Base-by-base conservation (phyloP, 1,140 invertebrate species). In the Anoplolepis gracilipes region DNA sequence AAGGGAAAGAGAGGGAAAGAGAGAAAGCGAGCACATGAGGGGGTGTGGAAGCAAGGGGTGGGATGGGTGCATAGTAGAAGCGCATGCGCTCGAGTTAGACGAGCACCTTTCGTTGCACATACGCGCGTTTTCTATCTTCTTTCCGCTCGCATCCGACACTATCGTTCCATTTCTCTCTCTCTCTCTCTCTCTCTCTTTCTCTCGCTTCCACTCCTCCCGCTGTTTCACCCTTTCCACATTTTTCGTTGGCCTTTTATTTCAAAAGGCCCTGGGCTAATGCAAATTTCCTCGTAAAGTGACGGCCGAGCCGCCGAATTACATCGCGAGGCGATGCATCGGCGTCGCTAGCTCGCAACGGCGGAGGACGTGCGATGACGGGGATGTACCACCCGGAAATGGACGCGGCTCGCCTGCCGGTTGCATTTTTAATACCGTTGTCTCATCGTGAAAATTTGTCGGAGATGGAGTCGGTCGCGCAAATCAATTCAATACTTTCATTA, bases 201-300 rank as follows among this genome's bases (percentile, higher is more conserved):
- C 76, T 64, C 64, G 46, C 64, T 53, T 28, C 39, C 82, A 53
- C 61, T 69, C 77, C 87, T 84, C 84, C 70, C 55, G 49, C 69
- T 49, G 81, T 75, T 67, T 85, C 85, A 88, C 87, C 87, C 88
- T 92, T 92, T 88, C 78, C 78, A 82, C 78, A 53, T 72, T 91
- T 85, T 86, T 77, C 85, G 85, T 89, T 92, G 90, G 91, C 87
- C 91, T 89, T 92, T 92, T 91, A 93, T 92, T 93, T 92, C 91
- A 82, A 85, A 91, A 91, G 88, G 85, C 88, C 88, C 87, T 88
- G 64, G 87, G 89, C 86, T 91, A 88, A 90, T 91, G 90, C 90
- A 92, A 91, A 91, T 92, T 93, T 92, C 86, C 89, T 84, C 92
- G 86, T 90, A 92, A 91, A 92, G 89, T 85, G 88, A 89, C 88